phyloP scores from a whole-genome alignment of 23 tunicate species.

The Halocynthia roretzi region DNA sequence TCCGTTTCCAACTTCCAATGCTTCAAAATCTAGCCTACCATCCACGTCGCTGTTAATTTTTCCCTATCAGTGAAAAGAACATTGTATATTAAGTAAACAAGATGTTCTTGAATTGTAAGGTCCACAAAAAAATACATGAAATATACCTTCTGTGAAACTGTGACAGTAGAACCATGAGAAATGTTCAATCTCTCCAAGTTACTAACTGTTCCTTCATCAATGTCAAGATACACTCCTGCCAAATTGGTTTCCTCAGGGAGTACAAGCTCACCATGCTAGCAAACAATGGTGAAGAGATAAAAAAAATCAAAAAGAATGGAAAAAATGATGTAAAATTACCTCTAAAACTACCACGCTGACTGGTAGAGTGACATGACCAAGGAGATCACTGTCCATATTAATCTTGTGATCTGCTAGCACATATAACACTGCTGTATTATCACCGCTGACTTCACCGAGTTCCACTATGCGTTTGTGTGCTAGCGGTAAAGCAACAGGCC shows the following conservation, averaged over 20 bases:
- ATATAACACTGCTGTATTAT: slow-evolving; percentile 15
- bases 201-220: slow-evolving; percentile 17
- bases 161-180: slow-evolving; percentile 12
- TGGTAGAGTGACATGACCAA: slow-evolving; percentile 18
- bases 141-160: slow-evolving; percentile 15
- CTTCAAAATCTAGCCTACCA: slow-evolving; percentile 8
- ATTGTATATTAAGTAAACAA: not conserved
- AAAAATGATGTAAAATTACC: not conserved
- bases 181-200: slow-evolving; percentile 13
- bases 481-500: slow-evolving; percentile 21
- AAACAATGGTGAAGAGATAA: not conserved
- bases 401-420: slow-evolving; percentile 8
- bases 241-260: slow-evolving; percentile 16
- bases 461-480: slow-evolving; percentile 21
- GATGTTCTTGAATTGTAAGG: no score
- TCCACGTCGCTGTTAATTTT: slow-evolving; percentile 9
- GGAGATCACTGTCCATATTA: not conserved
- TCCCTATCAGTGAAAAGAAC: not conserved
- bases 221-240: not conserved
- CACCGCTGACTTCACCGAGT: slow-evolving; percentile 22
- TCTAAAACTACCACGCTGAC: slow-evolving; percentile 4
- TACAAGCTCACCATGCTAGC: slow-evolving; percentile 16
- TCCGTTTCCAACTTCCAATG: slow-evolving; percentile 14
- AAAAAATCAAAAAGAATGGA: not conserved
- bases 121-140: no score